Evolutionary conservation across 1,140 invertebrate species (phyloP), one percentile per base, ranked within the genome.

Genomic region (Mizuhopecten yessoensis): DNA sequence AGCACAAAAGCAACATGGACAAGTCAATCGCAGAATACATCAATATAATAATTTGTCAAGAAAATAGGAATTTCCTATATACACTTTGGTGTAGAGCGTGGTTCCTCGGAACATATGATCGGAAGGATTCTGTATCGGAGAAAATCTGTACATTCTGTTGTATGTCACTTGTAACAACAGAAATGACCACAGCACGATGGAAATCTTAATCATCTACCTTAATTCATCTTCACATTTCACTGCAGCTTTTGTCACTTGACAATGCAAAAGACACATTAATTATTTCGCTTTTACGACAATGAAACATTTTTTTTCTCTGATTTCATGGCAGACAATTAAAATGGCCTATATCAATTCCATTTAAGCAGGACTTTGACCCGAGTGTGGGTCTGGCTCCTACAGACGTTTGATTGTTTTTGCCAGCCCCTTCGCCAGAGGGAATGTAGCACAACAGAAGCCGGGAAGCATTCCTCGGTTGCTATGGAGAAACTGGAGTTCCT

Each of bases 401-500:
- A 96, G 89, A 88, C 95, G 93, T 92, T 95, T 96, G 36, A 96
- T 94, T 49, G 95, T 95, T 87, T 92, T 94, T 20, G 95, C 95
- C 33, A 96, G 89, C 87, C 95, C 95, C 90, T 95, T 94, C 36
- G 95, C 94, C 57, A 96, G 93, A 20, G 95, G 95, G 87, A 96
- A 96, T 34, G 95, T 95, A 90, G 95, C 95, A 92, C 95, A 96
- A 91, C 95, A 96, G 90, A 96, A 96, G 33, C 95, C 95, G 20
- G 94, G 93, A 91, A 96, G 95, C 91, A 95, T 93, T 36, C 93
- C 93, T 49, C 90, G 93, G 42, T 92, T 91, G 33, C 95, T 94
- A 45, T 94, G 94, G 42, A 95, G 89, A 39, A 94, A 94, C 34
- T 93, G 93, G 91, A 95, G 95, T 89, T 96, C 95, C 88, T 96